Base-by-base conservation (phyloP, 1,140 invertebrate genomes). In the Habropoda laboriosa region DNA sequence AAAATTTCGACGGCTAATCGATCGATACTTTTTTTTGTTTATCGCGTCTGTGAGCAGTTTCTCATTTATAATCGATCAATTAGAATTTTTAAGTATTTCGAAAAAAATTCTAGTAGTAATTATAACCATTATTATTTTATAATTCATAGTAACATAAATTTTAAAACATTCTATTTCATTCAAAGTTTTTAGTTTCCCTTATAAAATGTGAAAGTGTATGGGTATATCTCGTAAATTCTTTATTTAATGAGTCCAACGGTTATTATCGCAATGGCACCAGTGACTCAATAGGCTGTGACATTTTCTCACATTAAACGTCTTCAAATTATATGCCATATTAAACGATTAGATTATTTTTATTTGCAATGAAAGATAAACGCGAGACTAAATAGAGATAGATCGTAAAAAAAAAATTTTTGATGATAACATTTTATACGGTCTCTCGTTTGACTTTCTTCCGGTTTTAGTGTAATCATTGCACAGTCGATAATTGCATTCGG, bases 221-320 rank as follows among this genome's bases (percentile, higher is more conserved):
- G 1, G n/a, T 49, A 21, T 8, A 49, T 42, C 27, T 10, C 6
- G 30, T 55, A 55, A 45, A 57, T 45, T 38, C n/a, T 57, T 75
- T 53, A 40, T 64, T 76, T 68, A 68, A 45, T 21, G 51, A 68
- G 27, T 40, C 38, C 49, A 47, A 68, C 38, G 40, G n/a, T 68
- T 68, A 67, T 68, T 67, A 61, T 51, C 32, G 42, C 45, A 27
- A 51, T 78, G 47, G 21, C 18, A 61, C 42, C 18, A 10, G n/a
- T 78, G 35, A 72, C 55, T 71, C 67, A 72, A 61, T 60, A 35
- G 40, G 12, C 53, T 47, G 21, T 61, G 21, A 53, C 42, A 30
- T 40, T 71, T 72, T 49, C 45, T 27, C 24, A 6, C n/a, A 24
- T 60, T n/a, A 61, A 47, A 32, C 3, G 21, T 61, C 27, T 47